Percentiles rank a stretch among this genome's conserved stretches.
Conservation (phyloP, 2,888 invertebrate species). For the Schrankia costaestrigalis region DNA sequence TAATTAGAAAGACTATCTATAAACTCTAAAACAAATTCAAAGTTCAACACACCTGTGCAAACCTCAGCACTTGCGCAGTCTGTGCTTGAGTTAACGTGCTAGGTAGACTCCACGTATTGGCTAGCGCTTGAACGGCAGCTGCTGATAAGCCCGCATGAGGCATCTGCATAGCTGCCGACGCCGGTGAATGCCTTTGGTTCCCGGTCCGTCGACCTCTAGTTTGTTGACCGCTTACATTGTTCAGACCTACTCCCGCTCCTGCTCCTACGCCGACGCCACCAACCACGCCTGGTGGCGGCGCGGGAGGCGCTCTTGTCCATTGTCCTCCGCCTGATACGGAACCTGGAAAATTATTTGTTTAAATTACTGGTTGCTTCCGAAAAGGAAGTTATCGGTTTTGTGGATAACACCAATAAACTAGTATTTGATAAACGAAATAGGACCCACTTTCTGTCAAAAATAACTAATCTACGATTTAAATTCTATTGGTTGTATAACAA, state of each 20-base stretch:
- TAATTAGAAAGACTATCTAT: no score
- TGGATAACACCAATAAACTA: no score
- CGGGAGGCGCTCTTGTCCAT: slow-evolving; percentile 89
- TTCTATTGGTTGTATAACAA: no score
- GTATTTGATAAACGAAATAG: no score
- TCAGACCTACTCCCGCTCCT: slow-evolving; percentile 40
- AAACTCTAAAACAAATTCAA: no score
- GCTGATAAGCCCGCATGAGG: slow-evolving; percentile 64
- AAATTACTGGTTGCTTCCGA: no score
- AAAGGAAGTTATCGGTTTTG: no score
- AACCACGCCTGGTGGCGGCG: slow-evolving; percentile 81
- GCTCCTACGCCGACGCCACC: slow-evolving; percentile 45
- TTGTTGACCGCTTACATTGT: slow-evolving; percentile 50
- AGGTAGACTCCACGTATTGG: slow-evolving; percentile 64
- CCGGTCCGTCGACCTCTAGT: slow-evolving; percentile 56
- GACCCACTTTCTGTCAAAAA: no score
- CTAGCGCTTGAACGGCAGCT: slow-evolving; percentile 67
- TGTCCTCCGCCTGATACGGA: slow-evolving; percentile 81
- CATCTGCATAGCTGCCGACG: slow-evolving; percentile 62
- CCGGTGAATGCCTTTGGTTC: slow-evolving; percentile 54
- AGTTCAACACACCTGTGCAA: slow-evolving; percentile 63
- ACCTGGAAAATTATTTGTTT: slow-evolving; percentile 38
- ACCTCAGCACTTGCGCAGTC: slow-evolving; percentile 74
- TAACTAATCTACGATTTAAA: no score
- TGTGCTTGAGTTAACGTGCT: slow-evolving; percentile 69